Evolutionary conservation across 2,888 invertebrate species (phyloP), one percentile per base, ranked within the genome.

Genomic region (Tolmerus cingulatus): DNA sequence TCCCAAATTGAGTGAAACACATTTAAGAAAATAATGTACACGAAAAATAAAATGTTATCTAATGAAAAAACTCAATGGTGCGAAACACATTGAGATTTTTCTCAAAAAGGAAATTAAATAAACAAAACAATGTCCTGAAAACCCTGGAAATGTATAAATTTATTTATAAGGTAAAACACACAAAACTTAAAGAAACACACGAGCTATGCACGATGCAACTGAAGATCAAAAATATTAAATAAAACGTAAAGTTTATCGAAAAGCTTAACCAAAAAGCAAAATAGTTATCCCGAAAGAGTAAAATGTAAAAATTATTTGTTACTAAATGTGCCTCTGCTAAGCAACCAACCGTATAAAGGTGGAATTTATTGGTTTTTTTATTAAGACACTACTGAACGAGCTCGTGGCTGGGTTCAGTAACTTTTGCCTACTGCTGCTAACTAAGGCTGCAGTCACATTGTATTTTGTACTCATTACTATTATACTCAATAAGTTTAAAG

Each of bases 291-390:
- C 30, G 27, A 76, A 30, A 34, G 23, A 27, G 16, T 74, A 86
- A 27, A 86, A 76, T 23, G 27, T 66, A 66, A 66, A 46, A 30
- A 9, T 27, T 66, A 86, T 86, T 51, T 76, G 74, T 86, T 76
- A 51, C 40, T 86, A 86, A 84, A 86, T 77, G 88, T 87, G 87
- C 87, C 88, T 87, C 87, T 87, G 88, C 88, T 55, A 88, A 88
- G 88, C 88, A 88, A 88, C 79, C 81, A 55, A 81, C 55, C 55
- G 30, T 46, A 37, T 27, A 79, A 57, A 34, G 14, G 23, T 79
- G n/a, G 34, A 84, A 40, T 40, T 51, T 66, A 66, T 66, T 34
- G 66, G n/a, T 84, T 79, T 4, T 66, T 84, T 74, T 40, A 43
- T 66, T 84, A 84, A 34, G 12, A 84, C 51, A 66, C 43, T 57